Evolutionary conservation across 2,888 invertebrate genomes (phyloP).

Genomic region (Sisyra nigra): DNA sequence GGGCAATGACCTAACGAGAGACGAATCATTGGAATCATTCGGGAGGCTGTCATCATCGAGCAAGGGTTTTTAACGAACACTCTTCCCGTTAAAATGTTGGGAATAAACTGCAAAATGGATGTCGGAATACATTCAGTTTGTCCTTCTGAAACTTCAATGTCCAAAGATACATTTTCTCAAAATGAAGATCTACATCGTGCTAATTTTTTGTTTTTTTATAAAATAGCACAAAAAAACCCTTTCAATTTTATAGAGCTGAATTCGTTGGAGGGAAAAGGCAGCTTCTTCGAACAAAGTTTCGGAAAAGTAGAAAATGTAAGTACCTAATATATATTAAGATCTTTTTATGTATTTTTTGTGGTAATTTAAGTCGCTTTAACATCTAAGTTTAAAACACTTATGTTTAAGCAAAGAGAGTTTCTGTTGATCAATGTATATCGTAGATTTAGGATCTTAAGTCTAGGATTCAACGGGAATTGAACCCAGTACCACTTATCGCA

Average conservation of each 20-base stretch:
- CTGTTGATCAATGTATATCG: too few relatives aligned
- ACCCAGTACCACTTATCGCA: too few relatives aligned
- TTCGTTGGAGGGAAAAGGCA: conserved; percentile 97
- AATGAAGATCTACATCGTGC: not conserved
- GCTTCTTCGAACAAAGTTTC: conserved; percentile 98
- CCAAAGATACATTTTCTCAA: conserved; percentile 71
- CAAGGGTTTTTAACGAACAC: conserved; percentile 96
- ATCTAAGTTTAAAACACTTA: too few relatives aligned
- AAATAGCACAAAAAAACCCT: conserved; percentile 81
- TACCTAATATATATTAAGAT: too few relatives aligned
- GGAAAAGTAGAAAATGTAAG: too few relatives aligned
- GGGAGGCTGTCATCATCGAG: conserved; percentile 89
- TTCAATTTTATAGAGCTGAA: conserved; percentile 99
- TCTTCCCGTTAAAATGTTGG: conserved; percentile 82
- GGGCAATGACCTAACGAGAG: conserved; percentile 73
- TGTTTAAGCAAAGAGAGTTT: too few relatives aligned
- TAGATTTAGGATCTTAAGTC: too few relatives aligned
- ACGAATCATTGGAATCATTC: conserved; percentile 65
- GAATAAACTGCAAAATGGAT: conserved; percentile 96
- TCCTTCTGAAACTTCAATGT: conserved; percentile 75
- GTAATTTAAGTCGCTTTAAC: too few relatives aligned
- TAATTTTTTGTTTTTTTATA: conserved; percentile 25
- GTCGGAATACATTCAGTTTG: conserved; percentile 96
- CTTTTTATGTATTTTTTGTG: too few relatives aligned
- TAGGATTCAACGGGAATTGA: too few relatives aligned